Base-by-base conservation (phyloP, 2,113 vertebrate species). In the Muscicapa adusta region DNA sequence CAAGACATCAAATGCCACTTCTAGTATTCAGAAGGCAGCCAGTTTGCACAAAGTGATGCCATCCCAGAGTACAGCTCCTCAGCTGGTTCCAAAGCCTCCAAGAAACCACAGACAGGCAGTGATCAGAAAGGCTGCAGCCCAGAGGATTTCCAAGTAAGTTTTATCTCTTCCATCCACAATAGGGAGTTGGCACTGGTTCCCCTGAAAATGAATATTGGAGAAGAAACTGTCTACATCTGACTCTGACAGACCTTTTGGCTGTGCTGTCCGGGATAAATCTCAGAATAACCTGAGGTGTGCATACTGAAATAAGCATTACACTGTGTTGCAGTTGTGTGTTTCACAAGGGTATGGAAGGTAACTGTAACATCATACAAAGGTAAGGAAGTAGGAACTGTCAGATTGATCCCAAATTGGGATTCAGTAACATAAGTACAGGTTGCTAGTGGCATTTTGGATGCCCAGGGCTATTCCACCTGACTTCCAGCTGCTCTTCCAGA, bases 141-240 rank as follows among this genome's bases (percentile, higher is more conserved):
- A 99, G 91, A 98, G 97, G 82, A 96, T 98, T 88, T 97, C 97
- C 97, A 99, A 98, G 99, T 99, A 99, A 99, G 98, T 97, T 92
- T 93, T 63, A 13, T 93, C 72, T 85, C n/a, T 91, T 86, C 51
- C 13, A 48, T 78, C n/a, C 25, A 25, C 43, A 45, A 23, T 10
- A 84, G 34, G 38, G 28, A 74, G 12, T 19, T 89, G 43, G 42
- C 57, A 61, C 13, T 73, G 38, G 26, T 84, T 63, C 14, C 18
- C 6, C 17, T 4, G 2, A 66, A 81, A 70, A 65, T 63, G 13
- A 85, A 50, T 83, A 58, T 48, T 2, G 1, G 50, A 56, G 29
- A 88, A 92, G 40, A 66, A 85, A n/a, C 36, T 78, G 28, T 70
- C n/a, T 70, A 2, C 8, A 1, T 77, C 50, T 11, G 9, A 81